These are phyloP conservation scores for Anseranas semipalmata DNA, from an alignment of 2,113 vertebrate genomes.

Conservation along the genomic window DNA sequence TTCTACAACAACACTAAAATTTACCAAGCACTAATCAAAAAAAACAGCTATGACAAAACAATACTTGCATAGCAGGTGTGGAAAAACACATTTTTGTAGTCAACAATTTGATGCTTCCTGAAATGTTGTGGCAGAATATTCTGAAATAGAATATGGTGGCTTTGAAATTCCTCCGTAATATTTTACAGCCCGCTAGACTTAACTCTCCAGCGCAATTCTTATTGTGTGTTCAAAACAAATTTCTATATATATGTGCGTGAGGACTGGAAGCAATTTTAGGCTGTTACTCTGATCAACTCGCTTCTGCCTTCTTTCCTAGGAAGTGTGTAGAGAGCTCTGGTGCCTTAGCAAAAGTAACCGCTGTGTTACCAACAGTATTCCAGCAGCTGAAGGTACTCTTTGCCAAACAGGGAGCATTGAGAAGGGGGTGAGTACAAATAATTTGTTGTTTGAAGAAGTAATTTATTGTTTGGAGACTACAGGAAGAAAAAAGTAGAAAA, in stretches of 20 bases:
- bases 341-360: conserved; percentile 99
- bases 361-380: conserved; percentile 99
- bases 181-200: background rate
- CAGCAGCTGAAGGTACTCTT: conserved; percentile 94
- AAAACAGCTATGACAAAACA: background rate
- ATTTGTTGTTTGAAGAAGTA: background rate
- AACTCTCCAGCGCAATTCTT: background rate
- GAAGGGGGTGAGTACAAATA: conserved; percentile 89
- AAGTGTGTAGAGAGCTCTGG: conserved; percentile 99
- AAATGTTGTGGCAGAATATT: background rate
- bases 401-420: conserved; percentile 97
- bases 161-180: conserved; percentile 12
- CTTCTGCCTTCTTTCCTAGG: conserved; percentile 99
- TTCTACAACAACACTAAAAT: background rate
- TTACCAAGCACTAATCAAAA: background rate
- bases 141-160: background rate
- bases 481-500: background rate
- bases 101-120: background rate
- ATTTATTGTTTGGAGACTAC: background rate
- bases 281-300: conserved; percentile 92
- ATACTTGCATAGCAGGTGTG: background rate
- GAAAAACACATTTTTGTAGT: background rate
- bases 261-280: background rate
- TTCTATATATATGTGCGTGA: background rate
- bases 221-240: background rate